phyloP scores from a whole-genome alignment of 2,797 vertebrate genomes.

The Anguilla megastoma region DNA sequence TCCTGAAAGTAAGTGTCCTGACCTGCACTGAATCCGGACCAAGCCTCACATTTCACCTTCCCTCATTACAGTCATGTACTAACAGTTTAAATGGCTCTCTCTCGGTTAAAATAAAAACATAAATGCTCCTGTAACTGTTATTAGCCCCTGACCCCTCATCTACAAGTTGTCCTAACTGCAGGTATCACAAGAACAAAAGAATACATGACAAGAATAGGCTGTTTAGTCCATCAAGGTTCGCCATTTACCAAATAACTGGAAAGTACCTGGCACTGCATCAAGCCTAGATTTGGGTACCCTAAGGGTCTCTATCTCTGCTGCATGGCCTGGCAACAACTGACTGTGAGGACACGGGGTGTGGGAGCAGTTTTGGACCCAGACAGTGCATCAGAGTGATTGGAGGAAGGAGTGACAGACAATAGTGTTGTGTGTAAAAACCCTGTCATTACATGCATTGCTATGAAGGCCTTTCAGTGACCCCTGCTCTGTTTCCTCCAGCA shows the following conservation, averaged over 20 bases:
- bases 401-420: not conserved
- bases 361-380: not conserved
- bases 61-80: not conserved
- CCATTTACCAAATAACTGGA: not conserved
- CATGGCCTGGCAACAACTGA: not conserved
- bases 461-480: not conserved
- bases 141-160: not conserved
- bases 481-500: constrained; percentile 70
- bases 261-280: not conserved
- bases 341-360: not conserved
- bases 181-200: not conserved
- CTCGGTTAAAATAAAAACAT: not conserved
- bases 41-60: not conserved
- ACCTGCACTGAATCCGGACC: not conserved
- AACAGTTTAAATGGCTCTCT: not conserved
- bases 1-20: constrained; percentile 75
- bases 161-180: not conserved
- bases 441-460: not conserved
- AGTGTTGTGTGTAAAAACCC: not conserved
- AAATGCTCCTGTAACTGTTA: not conserved
- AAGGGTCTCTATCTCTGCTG: not conserved
- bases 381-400: not conserved
- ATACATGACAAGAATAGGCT: not conserved
- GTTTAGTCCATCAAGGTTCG: not conserved
- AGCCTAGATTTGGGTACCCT: not conserved